phyloP scores from a whole-genome alignment of 2,888 invertebrate genomes.

The Oscheius sp. region DNA sequence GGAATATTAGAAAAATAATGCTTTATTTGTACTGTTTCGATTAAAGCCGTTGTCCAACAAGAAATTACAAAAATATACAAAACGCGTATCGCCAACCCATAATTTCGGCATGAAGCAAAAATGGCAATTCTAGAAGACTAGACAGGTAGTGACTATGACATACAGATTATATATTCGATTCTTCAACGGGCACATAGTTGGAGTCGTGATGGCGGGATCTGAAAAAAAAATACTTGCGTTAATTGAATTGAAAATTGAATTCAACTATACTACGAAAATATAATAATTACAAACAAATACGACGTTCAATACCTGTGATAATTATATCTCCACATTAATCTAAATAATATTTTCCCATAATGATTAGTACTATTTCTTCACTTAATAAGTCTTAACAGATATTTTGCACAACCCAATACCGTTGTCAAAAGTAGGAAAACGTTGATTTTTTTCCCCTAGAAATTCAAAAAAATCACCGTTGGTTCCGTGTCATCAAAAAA shows the following conservation, averaged over 20 bases:
- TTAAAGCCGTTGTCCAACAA: slow-evolving; percentile 4
- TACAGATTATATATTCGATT: no score
- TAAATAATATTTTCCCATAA: not conserved
- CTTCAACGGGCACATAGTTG: not conserved
- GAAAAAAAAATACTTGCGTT: not conserved
- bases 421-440: no score
- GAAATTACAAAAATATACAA: not conserved
- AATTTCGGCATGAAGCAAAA: slow-evolving; percentile 1
- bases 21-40: no score
- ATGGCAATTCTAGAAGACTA: no score
- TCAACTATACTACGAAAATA: not conserved
- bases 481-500: slow-evolving; percentile 63
- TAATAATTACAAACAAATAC: not conserved
- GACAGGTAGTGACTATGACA: no score
- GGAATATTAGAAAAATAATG: not conserved
- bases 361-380: not conserved
- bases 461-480: slow-evolving; percentile 35
- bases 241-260: not conserved
- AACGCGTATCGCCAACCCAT: slow-evolving; percentile 8
- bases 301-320: not conserved
- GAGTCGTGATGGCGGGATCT: slow-evolving; percentile 9
- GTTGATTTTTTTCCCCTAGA: no score
- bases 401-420: no score
- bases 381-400: no score
- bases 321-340: slow-evolving; percentile 8